Evolutionary conservation across 1,140 invertebrate genomes (phyloP).

Genomic region (Panagrolaimus sp.): DNA sequence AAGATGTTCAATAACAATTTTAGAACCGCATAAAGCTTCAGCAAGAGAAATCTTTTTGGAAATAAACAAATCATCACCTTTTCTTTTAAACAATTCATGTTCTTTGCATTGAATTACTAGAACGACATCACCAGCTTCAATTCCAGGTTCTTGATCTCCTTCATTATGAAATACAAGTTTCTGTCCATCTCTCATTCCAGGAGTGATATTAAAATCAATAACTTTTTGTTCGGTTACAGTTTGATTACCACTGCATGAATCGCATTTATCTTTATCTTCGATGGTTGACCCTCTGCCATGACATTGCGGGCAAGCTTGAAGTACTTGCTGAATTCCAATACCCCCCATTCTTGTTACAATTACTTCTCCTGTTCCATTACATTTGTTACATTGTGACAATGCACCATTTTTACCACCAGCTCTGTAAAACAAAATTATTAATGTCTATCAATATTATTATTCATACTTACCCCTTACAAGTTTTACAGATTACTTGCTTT

Average conservation of each 20-base stretch:
- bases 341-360: conserved; percentile 61
- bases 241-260: conserved; percentile 68
- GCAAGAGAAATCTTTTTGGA: conserved; percentile 61
- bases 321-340: conserved; percentile 62
- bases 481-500: conserved; percentile 61
- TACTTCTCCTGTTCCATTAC: conserved; percentile 61
- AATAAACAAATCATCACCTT: conserved; percentile 62
- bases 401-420: conserved; percentile 59
- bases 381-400: conserved; percentile 53
- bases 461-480: conserved; percentile 62
- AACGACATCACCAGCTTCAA: conserved; percentile 64
- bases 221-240: conserved; percentile 64
- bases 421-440: conserved; percentile 40
- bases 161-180: conserved; percentile 61
- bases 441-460: background rate
- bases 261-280: conserved; percentile 73
- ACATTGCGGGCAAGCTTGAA: conserved; percentile 45
- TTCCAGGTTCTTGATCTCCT: conserved; percentile 65
- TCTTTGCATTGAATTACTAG: conserved; percentile 64
- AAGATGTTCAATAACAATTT: conserved; percentile 69
- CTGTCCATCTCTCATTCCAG: conserved; percentile 65
- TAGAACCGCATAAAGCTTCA: conserved; percentile 66
- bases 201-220: conserved; percentile 66
- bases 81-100: conserved; percentile 61
- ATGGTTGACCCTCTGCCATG: conserved; percentile 64